Evolutionary conservation across 2,797 vertebrate species (phyloP).

Genomic region (Serranus cabrilla): DNA sequence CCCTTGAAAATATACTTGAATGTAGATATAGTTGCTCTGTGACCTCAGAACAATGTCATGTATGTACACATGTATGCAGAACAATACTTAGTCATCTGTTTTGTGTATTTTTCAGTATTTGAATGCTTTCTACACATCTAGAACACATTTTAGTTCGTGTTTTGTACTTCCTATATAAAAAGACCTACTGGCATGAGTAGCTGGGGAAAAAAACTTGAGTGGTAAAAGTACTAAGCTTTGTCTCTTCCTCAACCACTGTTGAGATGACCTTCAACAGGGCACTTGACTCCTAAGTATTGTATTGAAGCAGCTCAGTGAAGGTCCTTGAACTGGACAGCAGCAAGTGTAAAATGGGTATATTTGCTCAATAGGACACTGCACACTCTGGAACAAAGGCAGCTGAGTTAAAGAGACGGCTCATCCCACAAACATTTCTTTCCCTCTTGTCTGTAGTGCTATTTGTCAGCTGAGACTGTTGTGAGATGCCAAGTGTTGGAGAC

Average conservation of each 20-base stretch:
- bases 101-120: conserved; percentile 6
- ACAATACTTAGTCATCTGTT: too few relatives aligned
- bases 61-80: neutral
- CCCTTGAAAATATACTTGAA: conserved; percentile 51
- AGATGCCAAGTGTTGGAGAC: too few relatives aligned
- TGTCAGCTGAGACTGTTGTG: too few relatives aligned
- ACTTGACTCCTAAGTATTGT: neutral
- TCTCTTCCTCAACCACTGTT: neutral
- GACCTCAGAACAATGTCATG: conserved; percentile 22
- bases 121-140: neutral
- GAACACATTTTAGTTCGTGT: neutral
- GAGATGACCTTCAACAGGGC: neutral
- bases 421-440: too few relatives aligned
- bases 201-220: neutral
- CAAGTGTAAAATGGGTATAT: conserved; percentile 36
- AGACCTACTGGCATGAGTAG: neutral
- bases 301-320: conserved; percentile 15
- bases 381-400: conserved; percentile 15
- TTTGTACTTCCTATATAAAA: neutral
- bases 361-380: conserved; percentile 37
- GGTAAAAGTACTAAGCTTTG: neutral
- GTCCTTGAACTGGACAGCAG: conserved; percentile 6
- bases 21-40: conserved; percentile 38
- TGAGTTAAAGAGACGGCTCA: conserved; percentile 10
- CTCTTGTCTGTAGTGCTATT: too few relatives aligned